These are phyloP conservation scores for Venustaconcha ellipsiformis DNA, from an alignment of 1,140 invertebrate species.

Conservation along the genomic window DNA sequence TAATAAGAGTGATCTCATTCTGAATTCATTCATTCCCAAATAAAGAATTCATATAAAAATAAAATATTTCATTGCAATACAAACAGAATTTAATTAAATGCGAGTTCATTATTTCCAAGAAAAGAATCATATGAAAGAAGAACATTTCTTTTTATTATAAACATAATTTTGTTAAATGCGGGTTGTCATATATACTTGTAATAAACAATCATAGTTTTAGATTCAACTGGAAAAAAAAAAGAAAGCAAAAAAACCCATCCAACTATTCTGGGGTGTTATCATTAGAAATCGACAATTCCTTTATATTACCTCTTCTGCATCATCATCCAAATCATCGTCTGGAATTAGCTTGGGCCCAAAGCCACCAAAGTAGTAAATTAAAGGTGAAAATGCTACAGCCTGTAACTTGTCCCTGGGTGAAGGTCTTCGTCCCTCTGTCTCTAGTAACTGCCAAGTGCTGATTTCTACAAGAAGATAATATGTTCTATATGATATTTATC, in stretches of 20 bases:
- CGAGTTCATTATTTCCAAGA: too few relatives aligned
- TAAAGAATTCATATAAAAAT: too few relatives aligned
- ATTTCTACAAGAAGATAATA: slow-evolving; percentile 36
- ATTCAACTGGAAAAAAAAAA: background rate
- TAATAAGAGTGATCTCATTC: too few relatives aligned
- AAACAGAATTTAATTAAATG: too few relatives aligned
- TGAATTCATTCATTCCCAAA: too few relatives aligned
- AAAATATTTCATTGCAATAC: too few relatives aligned
- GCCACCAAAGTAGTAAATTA: slow-evolving; percentile 67
- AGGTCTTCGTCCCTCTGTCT: slow-evolving; percentile 49
- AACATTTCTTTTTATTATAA: too few relatives aligned
- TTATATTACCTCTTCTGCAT: slow-evolving; percentile 37
- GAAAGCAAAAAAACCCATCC: too few relatives aligned
- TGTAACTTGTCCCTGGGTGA: slow-evolving; percentile 62
- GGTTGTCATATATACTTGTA: too few relatives aligned
- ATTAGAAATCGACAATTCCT: background rate
- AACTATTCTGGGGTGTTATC: background rate
- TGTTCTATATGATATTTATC: background rate
- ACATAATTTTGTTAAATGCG: too few relatives aligned
- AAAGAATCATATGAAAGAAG: too few relatives aligned
- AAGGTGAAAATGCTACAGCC: slow-evolving; percentile 52
- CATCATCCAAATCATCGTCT: slow-evolving; percentile 43
- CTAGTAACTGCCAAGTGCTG: slow-evolving; percentile 51
- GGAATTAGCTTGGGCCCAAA: slow-evolving; percentile 61
- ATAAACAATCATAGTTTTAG: background rate